phyloP scores from a whole-genome alignment of 2,797 vertebrate species.

The Gouania willdenowi region DNA sequence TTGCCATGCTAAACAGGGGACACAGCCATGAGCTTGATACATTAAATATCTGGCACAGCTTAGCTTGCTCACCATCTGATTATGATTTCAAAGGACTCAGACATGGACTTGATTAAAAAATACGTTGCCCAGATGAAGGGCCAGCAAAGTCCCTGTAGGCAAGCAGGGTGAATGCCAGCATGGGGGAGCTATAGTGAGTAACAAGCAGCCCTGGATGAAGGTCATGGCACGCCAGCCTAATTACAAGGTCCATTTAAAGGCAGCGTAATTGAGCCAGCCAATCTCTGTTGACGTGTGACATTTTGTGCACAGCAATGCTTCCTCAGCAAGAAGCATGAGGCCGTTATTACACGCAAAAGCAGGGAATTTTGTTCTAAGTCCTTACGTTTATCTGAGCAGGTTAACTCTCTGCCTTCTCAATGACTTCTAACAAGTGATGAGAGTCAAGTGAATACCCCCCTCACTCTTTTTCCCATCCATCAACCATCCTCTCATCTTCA shows the following conservation, averaged over 20 bases:
- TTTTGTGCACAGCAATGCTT: background rate
- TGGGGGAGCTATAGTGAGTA: slow-evolving; percentile 28
- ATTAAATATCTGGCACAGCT: slow-evolving; percentile 61
- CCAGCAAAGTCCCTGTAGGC: slow-evolving; percentile 34
- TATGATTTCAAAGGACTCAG: slow-evolving; percentile 62
- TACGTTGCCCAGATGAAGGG: slow-evolving; percentile 45
- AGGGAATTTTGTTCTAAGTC: too few species aligned
- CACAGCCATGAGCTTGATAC: slow-evolving; percentile 45
- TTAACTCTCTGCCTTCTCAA: slow-evolving; percentile 68
- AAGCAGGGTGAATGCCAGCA: slow-evolving; percentile 36
- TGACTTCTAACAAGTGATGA: slow-evolving; percentile 81
- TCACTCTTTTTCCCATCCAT: too few species aligned
- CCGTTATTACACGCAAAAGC: too few species aligned
- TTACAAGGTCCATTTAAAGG: slow-evolving; percentile 26
- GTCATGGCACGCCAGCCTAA: slow-evolving; percentile 43
- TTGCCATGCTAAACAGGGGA: slow-evolving; percentile 41
- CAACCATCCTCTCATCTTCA: slow-evolving; percentile 66
- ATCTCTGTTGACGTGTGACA: too few species aligned
- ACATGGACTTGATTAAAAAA: slow-evolving; percentile 66
- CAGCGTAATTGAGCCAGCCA: slow-evolving; percentile 32
- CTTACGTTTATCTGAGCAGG: slow-evolving; percentile 74
- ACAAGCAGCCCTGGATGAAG: slow-evolving; percentile 46
- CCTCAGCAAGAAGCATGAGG: background rate
- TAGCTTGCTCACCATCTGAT: slow-evolving; percentile 63
- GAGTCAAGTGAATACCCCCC: slow-evolving; percentile 87